Evolutionary conservation across 37 sponge, comb jelly and placozoan genomes (phyloP), one percentile per base, ranked within the genome.

Genomic region (Aplysina aerophoba): DNA sequence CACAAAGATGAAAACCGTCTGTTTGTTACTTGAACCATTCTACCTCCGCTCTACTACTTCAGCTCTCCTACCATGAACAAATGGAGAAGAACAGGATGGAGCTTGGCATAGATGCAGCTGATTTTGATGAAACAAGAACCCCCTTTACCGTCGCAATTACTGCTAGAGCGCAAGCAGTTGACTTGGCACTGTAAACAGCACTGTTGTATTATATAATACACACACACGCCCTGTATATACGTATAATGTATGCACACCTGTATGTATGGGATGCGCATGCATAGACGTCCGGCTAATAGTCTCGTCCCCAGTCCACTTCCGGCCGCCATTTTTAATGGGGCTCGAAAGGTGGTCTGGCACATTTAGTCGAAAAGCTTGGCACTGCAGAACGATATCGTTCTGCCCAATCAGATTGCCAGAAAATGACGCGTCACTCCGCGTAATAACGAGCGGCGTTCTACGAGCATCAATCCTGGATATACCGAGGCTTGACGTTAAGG

Each of bases 61-160:
- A 93, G 94, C 40, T 66, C 56, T 40, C 44, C 0, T 67, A 83
- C 34, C 64, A 90, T 33, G 84, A 77, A 54, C 25, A 41, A 4
- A 81, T 79, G 85, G 60, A 59, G 22, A 86, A 84, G 16, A 81
- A 63, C 20, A 82, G 96, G 24, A 83, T 82, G 15, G 85, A 88
- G 16, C 66, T 61, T 13, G 96, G 96, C 16, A 84, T 83, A 21
- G 89, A 93, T n/a, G 54, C 56, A 37, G 77, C 83, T 37, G 96
- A 96, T 73, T 93, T 96, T 91, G 92, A 86, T 33, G 96, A 96
- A 59, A 38, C 66, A 1, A 73, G 88, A 37, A 83, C 92, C 50
- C 96, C 96, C 15, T 96, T 96, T 83, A 92, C 91, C n/a, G 62
- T 96, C 19, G 86, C 87, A 35, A 86, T 96, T 36, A n/a, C 85